A percentile compares a stretch with the other conserved stretches of the same genome.
Conservation (phyloP, 1,140 invertebrate species). For the Drosophila murphyi region DNA sequence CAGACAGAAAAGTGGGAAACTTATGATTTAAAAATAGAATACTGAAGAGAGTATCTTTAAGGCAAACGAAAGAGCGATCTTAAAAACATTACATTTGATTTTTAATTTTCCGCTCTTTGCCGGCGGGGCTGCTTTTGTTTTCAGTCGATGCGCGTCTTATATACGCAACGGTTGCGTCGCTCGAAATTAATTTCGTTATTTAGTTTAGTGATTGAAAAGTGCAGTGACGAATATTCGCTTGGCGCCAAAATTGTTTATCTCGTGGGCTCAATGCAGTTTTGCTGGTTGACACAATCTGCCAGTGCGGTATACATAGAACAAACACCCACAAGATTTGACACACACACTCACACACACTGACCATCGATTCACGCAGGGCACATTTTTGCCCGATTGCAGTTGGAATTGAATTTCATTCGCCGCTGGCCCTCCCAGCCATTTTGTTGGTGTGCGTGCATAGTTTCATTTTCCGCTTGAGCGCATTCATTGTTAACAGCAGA, state of each 20-base stretch:
- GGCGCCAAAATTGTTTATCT: slow-evolving; percentile 42
- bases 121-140: slow-evolving; percentile 35
- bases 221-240: slow-evolving; percentile 21
- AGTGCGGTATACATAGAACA: slow-evolving; percentile 51
- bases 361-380: slow-evolving; percentile 30
- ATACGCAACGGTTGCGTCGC: slow-evolving; percentile 42
- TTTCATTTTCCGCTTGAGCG: slow-evolving; percentile 37
- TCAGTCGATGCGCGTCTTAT: slow-evolving; percentile 35
- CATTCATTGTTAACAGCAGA: slow-evolving; percentile 31
- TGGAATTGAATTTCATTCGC: slow-evolving; percentile 69
- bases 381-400: slow-evolving; percentile 49
- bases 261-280: slow-evolving; percentile 70
- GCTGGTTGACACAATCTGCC: slow-evolving; percentile 75
- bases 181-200: slow-evolving; percentile 31
- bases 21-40: slow-evolving; percentile 42
- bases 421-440: slow-evolving; percentile 51
- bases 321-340: neutral
- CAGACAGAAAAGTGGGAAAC: slow-evolving; percentile 49
- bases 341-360: slow-evolving; percentile 3
- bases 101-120: slow-evolving; percentile 21
- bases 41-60: slow-evolving; percentile 27
- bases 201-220: slow-evolving; percentile 27
- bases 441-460: slow-evolving; percentile 41
- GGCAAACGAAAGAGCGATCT: slow-evolving; percentile 9
- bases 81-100: slow-evolving; percentile 10